Conservation (phyloP, 2,888 invertebrate species). For the Metopia argyrocephala region DNA sequence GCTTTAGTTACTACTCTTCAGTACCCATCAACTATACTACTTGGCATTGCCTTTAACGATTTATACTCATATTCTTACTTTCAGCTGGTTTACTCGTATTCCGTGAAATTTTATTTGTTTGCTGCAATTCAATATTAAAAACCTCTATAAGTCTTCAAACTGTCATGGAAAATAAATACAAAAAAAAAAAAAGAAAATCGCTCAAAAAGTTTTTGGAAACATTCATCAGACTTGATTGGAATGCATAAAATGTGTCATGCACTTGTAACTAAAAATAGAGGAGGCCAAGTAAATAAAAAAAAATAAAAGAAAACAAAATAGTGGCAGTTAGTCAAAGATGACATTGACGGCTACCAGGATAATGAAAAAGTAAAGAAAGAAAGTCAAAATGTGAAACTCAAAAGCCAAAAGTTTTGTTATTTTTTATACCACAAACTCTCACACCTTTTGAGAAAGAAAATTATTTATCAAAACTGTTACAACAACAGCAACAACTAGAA, state of each 20-base stretch:
- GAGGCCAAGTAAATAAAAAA: conserved; percentile 11
- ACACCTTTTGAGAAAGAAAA: not conserved
- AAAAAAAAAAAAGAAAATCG: conserved; percentile 19
- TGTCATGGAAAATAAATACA: not conserved
- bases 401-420: too few species aligned
- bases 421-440: not conserved
- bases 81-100: too few species aligned
- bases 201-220: conserved; percentile 51
- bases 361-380: not conserved
- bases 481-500: not conserved
- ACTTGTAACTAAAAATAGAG: conserved; percentile 29
- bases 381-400: not conserved
- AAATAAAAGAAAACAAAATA: not conserved
- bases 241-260: conserved; percentile 61
- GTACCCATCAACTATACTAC: conserved; percentile 1
- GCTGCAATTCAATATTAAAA: conserved; percentile 35
- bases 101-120: not conserved
- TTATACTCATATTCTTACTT: not conserved
- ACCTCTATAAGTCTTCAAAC: conserved; percentile 18
- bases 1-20: conserved; percentile 36
- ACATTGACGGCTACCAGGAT: not conserved
- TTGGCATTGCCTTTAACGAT: conserved; percentile 18
- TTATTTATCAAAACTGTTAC: too few species aligned
- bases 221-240: conserved; percentile 61
- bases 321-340: conserved; percentile 12